A percentile compares a stretch with the other conserved stretches of the same genome.
Conservation (phyloP, 2,888 invertebrate species). For the Phengaris alcon region DNA sequence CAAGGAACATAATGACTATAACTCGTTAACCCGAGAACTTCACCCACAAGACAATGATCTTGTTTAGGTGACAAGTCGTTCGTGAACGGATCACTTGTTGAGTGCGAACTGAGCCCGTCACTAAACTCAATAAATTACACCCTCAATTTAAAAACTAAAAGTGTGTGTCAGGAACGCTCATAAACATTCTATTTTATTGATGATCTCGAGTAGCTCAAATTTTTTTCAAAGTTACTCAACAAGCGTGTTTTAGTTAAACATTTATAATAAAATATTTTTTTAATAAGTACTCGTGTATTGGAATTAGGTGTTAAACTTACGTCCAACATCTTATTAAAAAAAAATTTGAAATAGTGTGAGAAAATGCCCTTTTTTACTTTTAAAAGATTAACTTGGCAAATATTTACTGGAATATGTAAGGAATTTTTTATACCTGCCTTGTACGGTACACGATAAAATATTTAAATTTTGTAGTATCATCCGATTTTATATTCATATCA, state of each 20-base stretch:
- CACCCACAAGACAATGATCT: conserved; percentile 31
- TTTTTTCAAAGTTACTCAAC: conserved; percentile 37
- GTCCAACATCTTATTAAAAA: neutral
- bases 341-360: neutral
- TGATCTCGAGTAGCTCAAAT: conserved; percentile 55
- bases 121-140: conserved; percentile 61
- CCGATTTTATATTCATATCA: neutral
- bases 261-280: conserved; percentile 40
- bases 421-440: no score
- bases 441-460: no score
- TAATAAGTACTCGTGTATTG: conserved; percentile 30
- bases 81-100: conserved; percentile 62
- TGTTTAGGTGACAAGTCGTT: conserved; percentile 35
- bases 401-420: no score
- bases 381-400: no score
- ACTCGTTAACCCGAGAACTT: conserved; percentile 2
- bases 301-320: conserved; percentile 3
- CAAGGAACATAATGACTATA: neutral
- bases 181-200: conserved; percentile 73
- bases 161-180: conserved; percentile 59
- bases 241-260: conserved; percentile 44
- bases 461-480: neutral
- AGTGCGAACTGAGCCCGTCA: conserved; percentile 50
- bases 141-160: conserved; percentile 50
- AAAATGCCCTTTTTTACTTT: neutral